Conservation (phyloP, 2,797 vertebrate genomes). For the Capromys pilorides region DNA sequence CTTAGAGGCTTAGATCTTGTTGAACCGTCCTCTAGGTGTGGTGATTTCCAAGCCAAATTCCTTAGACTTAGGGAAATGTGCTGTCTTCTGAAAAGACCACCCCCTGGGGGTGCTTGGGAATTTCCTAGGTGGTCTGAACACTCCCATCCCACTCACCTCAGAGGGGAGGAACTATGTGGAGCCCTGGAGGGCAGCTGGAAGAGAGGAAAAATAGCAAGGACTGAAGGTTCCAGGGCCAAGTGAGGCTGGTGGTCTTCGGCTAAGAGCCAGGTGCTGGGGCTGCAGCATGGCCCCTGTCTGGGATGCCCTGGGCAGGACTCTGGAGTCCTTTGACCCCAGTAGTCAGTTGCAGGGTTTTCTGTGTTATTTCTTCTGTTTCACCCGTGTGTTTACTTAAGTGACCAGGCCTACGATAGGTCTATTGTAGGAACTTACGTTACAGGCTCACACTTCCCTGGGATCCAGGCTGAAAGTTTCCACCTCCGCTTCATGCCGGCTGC, state of each 20-base stretch:
- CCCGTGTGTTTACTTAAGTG: neutral
- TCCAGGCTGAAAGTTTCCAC: neutral
- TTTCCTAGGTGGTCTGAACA: neutral
- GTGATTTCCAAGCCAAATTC: neutral
- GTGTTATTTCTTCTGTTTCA: neutral
- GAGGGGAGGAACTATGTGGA: neutral
- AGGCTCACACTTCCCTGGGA: neutral
- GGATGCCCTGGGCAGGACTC: neutral
- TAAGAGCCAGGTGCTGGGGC: neutral
- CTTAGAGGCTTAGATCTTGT: neutral
- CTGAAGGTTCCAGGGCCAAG: neutral
- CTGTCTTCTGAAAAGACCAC: neutral
- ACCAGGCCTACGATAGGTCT: neutral
- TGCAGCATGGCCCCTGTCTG: neutral
- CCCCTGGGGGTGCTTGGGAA: neutral
- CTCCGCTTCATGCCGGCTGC: neutral
- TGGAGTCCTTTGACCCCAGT: neutral
- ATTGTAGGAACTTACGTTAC: neutral
- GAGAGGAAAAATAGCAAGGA: neutral
- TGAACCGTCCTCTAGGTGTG: neutral
- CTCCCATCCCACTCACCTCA: neutral
- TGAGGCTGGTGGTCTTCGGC: neutral
- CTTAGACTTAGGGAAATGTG: neutral
- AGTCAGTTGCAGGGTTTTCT: neutral
- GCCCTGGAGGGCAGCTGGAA: neutral